Evolutionary conservation across 2,888 invertebrate species (phyloP), one percentile per base, ranked within the genome.

Genomic region (Aphrophora alni): DNA sequence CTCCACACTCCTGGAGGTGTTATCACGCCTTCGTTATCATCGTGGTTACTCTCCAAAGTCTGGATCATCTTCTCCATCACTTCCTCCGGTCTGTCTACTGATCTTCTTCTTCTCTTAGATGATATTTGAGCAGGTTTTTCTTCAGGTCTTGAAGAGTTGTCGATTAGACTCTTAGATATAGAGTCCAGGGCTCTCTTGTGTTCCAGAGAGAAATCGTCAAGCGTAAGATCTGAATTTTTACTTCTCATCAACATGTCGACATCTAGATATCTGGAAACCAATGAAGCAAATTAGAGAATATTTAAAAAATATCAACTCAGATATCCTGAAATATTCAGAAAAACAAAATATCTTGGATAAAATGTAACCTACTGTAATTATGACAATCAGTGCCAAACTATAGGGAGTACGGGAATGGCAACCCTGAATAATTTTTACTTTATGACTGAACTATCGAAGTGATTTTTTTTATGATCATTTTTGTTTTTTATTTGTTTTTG

Each of bases 241-340:
- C 90, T 89, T 80, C 91, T 90, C 73, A 92, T 91, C 88, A 92
- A 89, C 24, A 92, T 88, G 84, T 93, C 92, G 0, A 92, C 92
- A 84, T 93, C 93, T 10, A 94, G 88, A 82, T 93, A 92, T 83
- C 86, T 85, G 81, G 12, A 80, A 72, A 76, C 12, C n/a, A 74
- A 77, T 33, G n/a, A 28, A 78, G 2, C 3, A 59, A 68, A 17
- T 38, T 33, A 33, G 33, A n/a, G n/a, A n/a, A 21, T 25, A 38
- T 74, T 33, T 17, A 27, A 38, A 74, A 74, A 38, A 27, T 74
- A 38, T 74, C 38, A 74, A 38, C 25, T 26, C 14, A 10, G 33
- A 7, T 33, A n/a, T n/a, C n/a, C n/a, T n/a, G n/a, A n/a, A n/a
- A n/a, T n/a, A n/a, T n/a, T n/a, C n/a, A n/a, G n/a, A n/a, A n/a